Conservation (phyloP, 2,113 vertebrate genomes). For the Toxotes chatareus region DNA sequence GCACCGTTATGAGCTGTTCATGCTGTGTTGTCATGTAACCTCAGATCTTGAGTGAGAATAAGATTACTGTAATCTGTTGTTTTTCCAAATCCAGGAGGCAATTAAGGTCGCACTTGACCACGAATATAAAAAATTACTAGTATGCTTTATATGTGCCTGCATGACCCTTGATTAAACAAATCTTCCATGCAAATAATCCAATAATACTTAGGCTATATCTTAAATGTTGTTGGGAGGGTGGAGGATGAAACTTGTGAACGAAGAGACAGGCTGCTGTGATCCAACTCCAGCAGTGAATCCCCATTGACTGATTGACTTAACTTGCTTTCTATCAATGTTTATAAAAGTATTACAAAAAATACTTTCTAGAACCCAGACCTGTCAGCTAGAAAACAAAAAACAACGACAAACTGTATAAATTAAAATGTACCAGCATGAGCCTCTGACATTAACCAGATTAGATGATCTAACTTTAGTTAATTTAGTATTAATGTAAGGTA, state of each 20-base stretch:
- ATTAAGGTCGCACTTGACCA: background rate
- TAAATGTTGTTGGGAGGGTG: background rate
- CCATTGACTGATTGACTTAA: background rate
- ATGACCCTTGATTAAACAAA: background rate
- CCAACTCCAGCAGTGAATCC: background rate
- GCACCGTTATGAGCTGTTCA: conserved; percentile 7
- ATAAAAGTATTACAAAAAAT: background rate
- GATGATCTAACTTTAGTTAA: background rate
- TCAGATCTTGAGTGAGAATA: conserved; percentile 6
- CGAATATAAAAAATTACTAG: background rate
- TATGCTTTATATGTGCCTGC: background rate
- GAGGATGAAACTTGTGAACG: conserved; percentile 1
- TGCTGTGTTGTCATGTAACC: conserved; percentile 29
- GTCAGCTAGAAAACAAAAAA: background rate
- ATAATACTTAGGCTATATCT: background rate
- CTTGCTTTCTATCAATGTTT: background rate
- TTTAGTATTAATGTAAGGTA: background rate
- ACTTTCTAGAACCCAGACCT: background rate
- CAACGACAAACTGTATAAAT: background rate
- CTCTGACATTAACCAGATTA: conserved; percentile 7
- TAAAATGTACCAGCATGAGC: too few species aligned
- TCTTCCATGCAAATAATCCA: background rate
- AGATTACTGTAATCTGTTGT: conserved; percentile 62
- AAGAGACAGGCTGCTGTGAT: background rate
- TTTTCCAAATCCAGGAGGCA: conserved; percentile 22